Evolutionary conservation across 2,888 invertebrate species (phyloP), one percentile per base, ranked within the genome.

Genomic region (Scaptomyza polygonia): DNA sequence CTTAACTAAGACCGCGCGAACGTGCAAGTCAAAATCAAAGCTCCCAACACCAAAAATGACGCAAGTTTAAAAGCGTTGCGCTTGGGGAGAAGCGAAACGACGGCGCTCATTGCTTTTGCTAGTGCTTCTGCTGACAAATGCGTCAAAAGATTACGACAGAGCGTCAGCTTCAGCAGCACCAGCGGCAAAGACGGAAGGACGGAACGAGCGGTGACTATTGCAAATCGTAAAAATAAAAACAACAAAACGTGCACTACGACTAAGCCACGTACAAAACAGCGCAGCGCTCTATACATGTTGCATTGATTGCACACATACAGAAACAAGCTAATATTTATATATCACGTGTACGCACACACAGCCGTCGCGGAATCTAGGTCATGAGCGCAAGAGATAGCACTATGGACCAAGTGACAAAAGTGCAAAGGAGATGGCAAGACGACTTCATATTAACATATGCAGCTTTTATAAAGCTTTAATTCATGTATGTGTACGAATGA

Each of bases 331-430:
- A 53, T 63, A 63, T 77, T 63, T 70, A 73, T 81, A 80, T 84
- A 84, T 83, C 84, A 88, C 86, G 85, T 84, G 88, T 84, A 88
- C 86, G 51, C 64, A 83, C 64, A 83, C 81, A 66, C 57, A 39
- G 34, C 49, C 64, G 47, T 61, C 54, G 62, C 77, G 87, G 89
- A 91, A 91, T 91, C 91, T 91, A 91, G 91, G 91, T 92, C 91
- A 91, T 90, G 91, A 91, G 90, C 91, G 92, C 88, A 91, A 89
- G 91, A 91, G 92, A 92, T 88, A 86, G 88, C 88, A 80, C 86
- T 88, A 90, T 86, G 78, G 77, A 76, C 83, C 85, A 88, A 86
- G 85, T 84, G 79, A 83, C 82, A 79, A 70, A 83, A 73, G 91
- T 86, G 88, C 86, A 88, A 91, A 88, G 79, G 91, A 90, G 91